Base-by-base conservation (phyloP, 2,797 vertebrate genomes). In the Triplophysa yarkandensis region DNA sequence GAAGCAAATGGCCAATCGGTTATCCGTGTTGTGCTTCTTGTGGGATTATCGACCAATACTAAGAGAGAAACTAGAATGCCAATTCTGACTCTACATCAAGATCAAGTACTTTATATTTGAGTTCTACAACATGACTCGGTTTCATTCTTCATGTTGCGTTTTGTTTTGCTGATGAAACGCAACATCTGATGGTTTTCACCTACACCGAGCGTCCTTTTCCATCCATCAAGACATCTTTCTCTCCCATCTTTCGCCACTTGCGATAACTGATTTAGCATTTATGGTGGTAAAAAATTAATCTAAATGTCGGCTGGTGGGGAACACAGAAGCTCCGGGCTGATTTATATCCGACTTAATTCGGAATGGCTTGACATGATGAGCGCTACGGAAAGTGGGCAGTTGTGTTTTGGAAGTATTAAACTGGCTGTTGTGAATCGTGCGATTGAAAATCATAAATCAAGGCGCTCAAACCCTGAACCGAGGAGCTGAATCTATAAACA, bases 301-400 rank as follows among this genome's bases (percentile, higher is more conserved):
- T 83, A 84, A 83, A 84, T 86, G 83, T 86, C 76, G 83, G 83
- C 84, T 83, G 77, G 82, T 82, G 83, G 86, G 85, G 87, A 87
- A 85, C 86, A 85, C 86, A 79, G 83, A 85, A 87, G 86, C 89
- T 83, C 77, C 78, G 82, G 85, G 83, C 78, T 91, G 91, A 92
- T 92, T 91, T 91, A 92, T 92, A 89, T 88, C 89, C 3, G 82
- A 87, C 83, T 88, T 92, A 91, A 91, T 92, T 91, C 87, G 87
- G 87, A 88, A 85, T 80, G 88, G 88, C 90, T 84, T 87, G 71
- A 82, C 80, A 90, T 90, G 90, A 92, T 90, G 89, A 89, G 85
- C 82, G 81, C 82, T 67, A 79, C 73, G 34, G 81, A 83, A 83
- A 76, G 86, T 84, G 76, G 79, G 79, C 81, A 84, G 83, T 83